Evolutionary conservation across 2,888 invertebrate genomes (phyloP).

Genomic region (Hesperia comma): DNA sequence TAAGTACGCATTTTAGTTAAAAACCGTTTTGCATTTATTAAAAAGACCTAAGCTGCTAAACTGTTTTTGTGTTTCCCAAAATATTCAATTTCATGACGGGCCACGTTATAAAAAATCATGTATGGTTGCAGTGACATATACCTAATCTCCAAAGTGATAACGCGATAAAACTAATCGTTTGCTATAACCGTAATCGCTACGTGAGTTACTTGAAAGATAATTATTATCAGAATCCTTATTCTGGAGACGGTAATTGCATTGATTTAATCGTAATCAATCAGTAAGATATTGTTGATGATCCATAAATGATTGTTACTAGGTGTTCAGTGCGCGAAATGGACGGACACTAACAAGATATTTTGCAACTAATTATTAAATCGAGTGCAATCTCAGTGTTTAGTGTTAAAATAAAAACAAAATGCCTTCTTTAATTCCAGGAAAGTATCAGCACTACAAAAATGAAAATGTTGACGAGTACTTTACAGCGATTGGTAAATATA

Average conservation of each 20-base stretch:
- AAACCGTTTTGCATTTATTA: too few relatives aligned
- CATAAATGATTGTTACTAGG: constrained; percentile 5
- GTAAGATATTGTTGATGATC: constrained; percentile 14
- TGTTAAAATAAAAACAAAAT: constrained; percentile 59
- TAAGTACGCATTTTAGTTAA: too few relatives aligned
- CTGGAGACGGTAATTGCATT: constrained; percentile 21
- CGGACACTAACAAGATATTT: too few relatives aligned
- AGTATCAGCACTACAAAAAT: constrained; percentile 86
- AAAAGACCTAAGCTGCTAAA: too few relatives aligned
- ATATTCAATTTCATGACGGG: background rate
- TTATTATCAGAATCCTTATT: constrained; percentile 17
- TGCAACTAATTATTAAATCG: too few relatives aligned
- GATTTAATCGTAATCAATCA: constrained; percentile 11
- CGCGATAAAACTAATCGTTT: constrained; percentile 5
- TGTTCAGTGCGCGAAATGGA: constrained; percentile 3
- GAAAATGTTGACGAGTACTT: constrained; percentile 87
- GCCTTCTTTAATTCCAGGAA: constrained; percentile 84
- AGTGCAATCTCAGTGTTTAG: background rate
- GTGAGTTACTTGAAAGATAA: constrained; percentile 27
- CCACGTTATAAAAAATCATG: too few relatives aligned
- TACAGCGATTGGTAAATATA: constrained; percentile 82
- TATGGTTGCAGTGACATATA: too few relatives aligned
- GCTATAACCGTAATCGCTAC: constrained; percentile 25
- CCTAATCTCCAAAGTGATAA: background rate
- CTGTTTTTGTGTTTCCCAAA: too few relatives aligned